Conservation (phyloP, 2,888 invertebrate species). For the Adela reaumurella region DNA sequence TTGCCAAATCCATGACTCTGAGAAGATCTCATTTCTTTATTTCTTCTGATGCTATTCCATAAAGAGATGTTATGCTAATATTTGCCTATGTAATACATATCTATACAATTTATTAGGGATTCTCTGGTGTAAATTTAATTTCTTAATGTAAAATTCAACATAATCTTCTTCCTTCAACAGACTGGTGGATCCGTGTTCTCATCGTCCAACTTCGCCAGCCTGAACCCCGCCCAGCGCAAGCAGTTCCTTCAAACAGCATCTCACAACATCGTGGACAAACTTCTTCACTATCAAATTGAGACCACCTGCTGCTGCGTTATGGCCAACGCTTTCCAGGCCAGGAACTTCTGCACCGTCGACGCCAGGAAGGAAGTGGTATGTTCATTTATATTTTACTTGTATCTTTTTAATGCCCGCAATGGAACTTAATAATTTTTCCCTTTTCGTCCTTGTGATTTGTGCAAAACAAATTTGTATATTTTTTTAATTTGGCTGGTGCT, state of each 20-base stretch:
- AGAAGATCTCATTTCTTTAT: too few relatives aligned
- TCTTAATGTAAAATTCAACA: too few relatives aligned
- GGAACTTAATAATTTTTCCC: too few relatives aligned
- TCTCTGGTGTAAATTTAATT: not conserved
- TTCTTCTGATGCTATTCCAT: too few relatives aligned
- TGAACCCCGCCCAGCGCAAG: conserved; percentile 57
- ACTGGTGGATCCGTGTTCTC: conserved; percentile 65
- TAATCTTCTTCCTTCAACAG: conserved; percentile 31
- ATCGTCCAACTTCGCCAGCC: conserved; percentile 52
- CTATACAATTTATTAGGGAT: not conserved
- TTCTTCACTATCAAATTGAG: conserved; percentile 29
- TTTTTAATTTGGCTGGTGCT: too few relatives aligned
- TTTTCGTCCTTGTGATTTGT: too few relatives aligned
- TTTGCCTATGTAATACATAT: too few relatives aligned
- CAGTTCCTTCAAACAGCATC: conserved; percentile 56
- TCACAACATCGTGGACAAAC: conserved; percentile 33
- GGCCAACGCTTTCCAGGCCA: conserved; percentile 27
- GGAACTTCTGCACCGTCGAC: conserved; percentile 30
- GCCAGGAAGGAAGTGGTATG: conserved; percentile 36
- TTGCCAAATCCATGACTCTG: too few relatives aligned
- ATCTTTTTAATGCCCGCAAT: not conserved
- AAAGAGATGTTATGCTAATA: too few relatives aligned
- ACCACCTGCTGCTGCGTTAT: conserved; percentile 43
- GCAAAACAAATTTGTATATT: too few relatives aligned
- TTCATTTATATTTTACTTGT: conserved; percentile 1